These are phyloP conservation scores for Cyprinus carpio DNA, from an alignment of 2,113 vertebrate species.

Conservation along the genomic window DNA sequence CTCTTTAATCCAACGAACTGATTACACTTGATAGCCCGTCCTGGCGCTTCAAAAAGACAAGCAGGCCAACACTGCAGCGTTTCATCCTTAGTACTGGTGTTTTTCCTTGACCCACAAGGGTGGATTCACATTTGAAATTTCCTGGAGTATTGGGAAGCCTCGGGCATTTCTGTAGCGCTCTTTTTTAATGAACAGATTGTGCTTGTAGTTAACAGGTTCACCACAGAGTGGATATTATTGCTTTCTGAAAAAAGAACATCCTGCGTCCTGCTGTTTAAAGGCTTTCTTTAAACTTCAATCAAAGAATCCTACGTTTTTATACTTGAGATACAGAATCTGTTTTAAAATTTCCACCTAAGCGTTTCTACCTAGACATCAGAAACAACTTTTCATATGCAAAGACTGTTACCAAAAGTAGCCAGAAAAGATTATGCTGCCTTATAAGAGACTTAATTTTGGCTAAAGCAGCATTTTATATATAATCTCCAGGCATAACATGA, in stretches of 20 bases:
- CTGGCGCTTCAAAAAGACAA: too few relatives aligned
- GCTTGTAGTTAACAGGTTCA: conserved; percentile 23
- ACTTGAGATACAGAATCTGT: neutral
- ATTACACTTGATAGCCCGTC: too few relatives aligned
- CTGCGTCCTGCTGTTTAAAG: conserved; percentile 3
- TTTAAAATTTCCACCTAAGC: neutral
- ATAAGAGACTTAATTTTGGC: neutral
- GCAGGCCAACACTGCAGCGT: neutral
- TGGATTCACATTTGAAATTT: conserved; percentile 58
- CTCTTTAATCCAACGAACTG: too few relatives aligned
- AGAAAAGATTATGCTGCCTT: neutral
- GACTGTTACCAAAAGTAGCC: neutral
- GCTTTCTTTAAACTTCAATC: neutral
- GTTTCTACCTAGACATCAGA: neutral
- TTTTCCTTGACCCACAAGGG: too few relatives aligned
- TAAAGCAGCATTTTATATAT: neutral
- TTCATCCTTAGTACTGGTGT: too few relatives aligned
- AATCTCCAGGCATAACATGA: neutral
- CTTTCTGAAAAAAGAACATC: neutral
- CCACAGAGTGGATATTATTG: neutral
- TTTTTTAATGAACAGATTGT: neutral
- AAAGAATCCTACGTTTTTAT: neutral
- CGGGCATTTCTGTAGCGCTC: neutral
- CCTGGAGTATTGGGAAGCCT: conserved; percentile 35
- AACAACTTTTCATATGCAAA: neutral